These are phyloP conservation scores for Sitta europaea DNA, from an alignment of 2,113 vertebrate genomes.

Conservation along the genomic window DNA sequence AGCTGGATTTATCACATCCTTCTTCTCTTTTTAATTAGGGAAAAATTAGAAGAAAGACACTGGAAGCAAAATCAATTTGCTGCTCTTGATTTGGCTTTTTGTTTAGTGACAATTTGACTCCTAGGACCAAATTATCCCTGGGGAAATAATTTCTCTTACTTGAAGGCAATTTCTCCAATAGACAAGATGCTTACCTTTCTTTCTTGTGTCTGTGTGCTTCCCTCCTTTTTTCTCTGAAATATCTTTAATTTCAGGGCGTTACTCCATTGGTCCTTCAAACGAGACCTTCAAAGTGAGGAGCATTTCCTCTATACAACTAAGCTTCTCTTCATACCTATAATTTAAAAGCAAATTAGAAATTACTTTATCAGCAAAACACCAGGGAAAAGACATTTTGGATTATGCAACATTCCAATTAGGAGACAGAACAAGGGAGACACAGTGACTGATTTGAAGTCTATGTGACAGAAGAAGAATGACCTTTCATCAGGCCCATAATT, in stretches of 20 bases:
- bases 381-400: neutral
- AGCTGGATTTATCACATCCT: neutral
- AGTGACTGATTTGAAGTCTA: neutral
- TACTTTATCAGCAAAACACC: neutral
- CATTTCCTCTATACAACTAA: neutral
- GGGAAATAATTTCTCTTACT: constrained; percentile 36
- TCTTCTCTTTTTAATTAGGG: constrained; percentile 48
- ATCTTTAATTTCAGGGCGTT: neutral
- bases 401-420: constrained; percentile 15
- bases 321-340: neutral
- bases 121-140: neutral
- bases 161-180: neutral
- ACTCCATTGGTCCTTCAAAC: neutral
- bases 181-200: neutral
- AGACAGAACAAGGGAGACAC: constrained; percentile 3
- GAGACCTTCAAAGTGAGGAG: neutral
- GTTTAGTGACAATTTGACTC: constrained; percentile 27
- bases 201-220: neutral
- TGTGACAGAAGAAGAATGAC: neutral
- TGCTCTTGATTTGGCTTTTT: constrained; percentile 22
- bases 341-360: neutral
- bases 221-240: neutral
- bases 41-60: neutral
- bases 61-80: constrained; percentile 43
- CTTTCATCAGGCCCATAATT: neutral